Conservation (phyloP, 2,797 vertebrate genomes). For the Ibycter americanus region DNA sequence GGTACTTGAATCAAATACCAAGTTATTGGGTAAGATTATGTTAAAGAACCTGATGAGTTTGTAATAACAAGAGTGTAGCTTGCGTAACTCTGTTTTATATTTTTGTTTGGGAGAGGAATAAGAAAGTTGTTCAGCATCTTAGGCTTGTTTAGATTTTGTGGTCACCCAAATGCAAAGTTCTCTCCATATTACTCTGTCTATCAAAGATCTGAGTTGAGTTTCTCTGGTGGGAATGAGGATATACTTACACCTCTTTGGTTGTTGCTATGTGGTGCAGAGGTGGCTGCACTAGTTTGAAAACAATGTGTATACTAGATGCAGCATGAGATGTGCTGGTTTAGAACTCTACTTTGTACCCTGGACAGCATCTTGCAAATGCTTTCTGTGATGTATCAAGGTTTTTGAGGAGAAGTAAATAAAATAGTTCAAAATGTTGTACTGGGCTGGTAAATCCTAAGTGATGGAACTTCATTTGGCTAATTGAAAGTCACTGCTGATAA, state of each 20-base stretch:
- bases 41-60: neutral
- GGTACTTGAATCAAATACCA: neutral
- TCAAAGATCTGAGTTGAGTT: neutral
- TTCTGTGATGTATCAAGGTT: neutral
- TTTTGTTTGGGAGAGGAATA: neutral
- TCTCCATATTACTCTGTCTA: neutral
- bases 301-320: neutral
- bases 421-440: neutral
- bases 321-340: neutral
- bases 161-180: neutral
- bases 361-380: neutral
- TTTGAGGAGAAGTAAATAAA: neutral
- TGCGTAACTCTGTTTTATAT: neutral
- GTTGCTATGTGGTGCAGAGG: neutral
- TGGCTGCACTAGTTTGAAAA: neutral
- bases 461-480: neutral
- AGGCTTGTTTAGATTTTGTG: neutral
- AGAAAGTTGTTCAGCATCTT: neutral
- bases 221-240: neutral
- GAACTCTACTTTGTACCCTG: neutral
- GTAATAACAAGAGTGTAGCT: neutral
- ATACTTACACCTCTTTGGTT: neutral
- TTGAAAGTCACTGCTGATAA: neutral
- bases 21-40: neutral
- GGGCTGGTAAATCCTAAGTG: neutral